Base-by-base conservation (phyloP, 2,113 vertebrate species). In the Amphiprion ocellaris region DNA sequence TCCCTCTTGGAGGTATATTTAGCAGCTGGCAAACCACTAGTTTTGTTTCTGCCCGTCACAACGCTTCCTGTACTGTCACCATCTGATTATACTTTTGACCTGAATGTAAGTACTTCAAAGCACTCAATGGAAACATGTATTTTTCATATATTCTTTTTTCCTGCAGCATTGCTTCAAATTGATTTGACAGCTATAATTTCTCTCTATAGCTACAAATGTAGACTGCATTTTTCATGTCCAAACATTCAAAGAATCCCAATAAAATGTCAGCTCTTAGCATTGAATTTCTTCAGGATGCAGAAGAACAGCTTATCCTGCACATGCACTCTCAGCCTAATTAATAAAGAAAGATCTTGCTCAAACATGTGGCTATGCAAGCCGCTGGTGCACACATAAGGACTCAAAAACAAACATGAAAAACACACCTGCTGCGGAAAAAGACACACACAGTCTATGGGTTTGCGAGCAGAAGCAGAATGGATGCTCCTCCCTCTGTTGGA, bases 401-500 rank as follows among this genome's bases (percentile, higher is more conserved):
- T 50, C 3, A 61, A 50, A 21, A 30, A n/a, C 70, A 58, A 52
- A 63, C 33, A 37, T 37, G 9, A 37, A 37, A 37, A 37, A 9
- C 19, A 64, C 41, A 64, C 60, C 41, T 26, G 64, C 64, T 86
- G 79, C 26, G 30, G 28, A 59, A 56, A 74, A 63, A 64, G 19
- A 63, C 16, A 49, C 56, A 49, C 16, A 26, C 64, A 69, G 65
- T 1, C 28, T 79, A 80, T 24, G 69, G 30, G 55, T 69, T 19
- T 52, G 65, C 44, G 69, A 23, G 46, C 8, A 50, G 46, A 83
- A 69, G 75, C 67, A 1, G 67, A 68, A 56, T 33, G 59, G 30
- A 59, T 80, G 59, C 64, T 59, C 81, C 59, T 65, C 12, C 37
- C 79, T 72, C 62, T 14, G 65, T 58, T 24, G 69, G 66, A 78